These are phyloP conservation scores for Thaumetopoea pityocampa DNA, from an alignment of 1,140 invertebrate genomes.

Conservation along the genomic window DNA sequence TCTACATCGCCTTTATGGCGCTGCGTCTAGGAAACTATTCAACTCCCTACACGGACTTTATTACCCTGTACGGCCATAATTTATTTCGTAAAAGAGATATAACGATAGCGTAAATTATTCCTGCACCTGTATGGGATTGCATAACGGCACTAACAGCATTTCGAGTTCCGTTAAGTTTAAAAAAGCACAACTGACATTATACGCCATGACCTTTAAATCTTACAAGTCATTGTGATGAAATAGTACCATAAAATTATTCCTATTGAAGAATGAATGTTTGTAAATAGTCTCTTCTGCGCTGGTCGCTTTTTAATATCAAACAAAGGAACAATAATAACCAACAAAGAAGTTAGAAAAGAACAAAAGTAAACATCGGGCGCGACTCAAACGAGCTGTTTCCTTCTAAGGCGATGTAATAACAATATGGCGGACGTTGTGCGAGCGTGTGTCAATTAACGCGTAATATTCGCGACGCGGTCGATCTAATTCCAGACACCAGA, in stretches of 20 bases:
- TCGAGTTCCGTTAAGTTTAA: constrained; percentile 1
- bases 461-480: constrained; percentile 16
- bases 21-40: constrained; percentile 40
- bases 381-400: constrained; percentile 59
- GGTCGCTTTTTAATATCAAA: constrained; percentile 49
- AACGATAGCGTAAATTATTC: constrained; percentile 26
- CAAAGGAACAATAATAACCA: constrained; percentile 61
- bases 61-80: constrained; percentile 41
- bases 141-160: constrained; percentile 5
- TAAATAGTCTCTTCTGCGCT: constrained; percentile 49
- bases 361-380: constrained; percentile 59
- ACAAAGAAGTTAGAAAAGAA: constrained; percentile 69
- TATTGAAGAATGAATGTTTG: constrained; percentile 56
- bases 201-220: constrained; percentile 15
- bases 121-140: constrained; percentile 25
- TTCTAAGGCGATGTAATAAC: constrained; percentile 59
- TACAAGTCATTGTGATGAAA: constrained; percentile 28
- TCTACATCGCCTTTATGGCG: constrained; percentile 42
- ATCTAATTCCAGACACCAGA: constrained; percentile 28
- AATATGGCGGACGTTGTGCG: constrained; percentile 45
- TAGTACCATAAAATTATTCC: constrained; percentile 41
- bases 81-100: constrained; percentile 25
- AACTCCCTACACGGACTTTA: constrained; percentile 43
- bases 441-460: constrained; percentile 37
- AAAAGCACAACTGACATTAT: constrained; percentile 21